Conservation (phyloP, 2,113 vertebrate species). For the Hystrix brachyura region DNA sequence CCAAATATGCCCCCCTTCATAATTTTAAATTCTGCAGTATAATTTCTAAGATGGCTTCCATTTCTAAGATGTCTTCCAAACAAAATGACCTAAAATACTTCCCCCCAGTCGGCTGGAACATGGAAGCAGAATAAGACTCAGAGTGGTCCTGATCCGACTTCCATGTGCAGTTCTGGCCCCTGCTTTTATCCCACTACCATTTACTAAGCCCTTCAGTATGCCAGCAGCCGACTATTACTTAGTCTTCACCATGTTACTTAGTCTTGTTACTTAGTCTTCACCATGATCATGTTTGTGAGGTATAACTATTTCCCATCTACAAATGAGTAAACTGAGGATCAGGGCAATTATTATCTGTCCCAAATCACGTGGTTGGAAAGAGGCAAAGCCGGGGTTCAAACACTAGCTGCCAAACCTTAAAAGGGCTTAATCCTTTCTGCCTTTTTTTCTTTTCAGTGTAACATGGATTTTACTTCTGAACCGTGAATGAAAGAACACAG, state of each 20-base stretch:
- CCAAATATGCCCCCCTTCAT: not conserved
- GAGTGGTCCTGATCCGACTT: not conserved
- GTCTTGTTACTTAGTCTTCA: not conserved
- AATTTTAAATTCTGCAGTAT: not conserved
- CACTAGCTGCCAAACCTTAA: not conserved
- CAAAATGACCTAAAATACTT: not conserved
- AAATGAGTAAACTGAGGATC: not conserved
- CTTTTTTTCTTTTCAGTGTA: not conserved
- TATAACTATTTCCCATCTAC: not conserved
- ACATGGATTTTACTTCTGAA: not conserved
- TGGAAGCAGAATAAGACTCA: not conserved
- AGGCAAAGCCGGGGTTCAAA: not conserved
- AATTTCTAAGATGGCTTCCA: not conserved
- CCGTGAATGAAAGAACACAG: not conserved
- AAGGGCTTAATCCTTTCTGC: not conserved
- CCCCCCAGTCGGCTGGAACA: not conserved
- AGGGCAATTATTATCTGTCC: not conserved
- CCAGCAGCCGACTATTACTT: too few relatives aligned
- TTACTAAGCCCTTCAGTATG: not conserved
- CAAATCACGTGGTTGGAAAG: not conserved
- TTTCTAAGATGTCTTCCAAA: constrained; percentile 32
- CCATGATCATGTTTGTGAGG: fast-evolving
- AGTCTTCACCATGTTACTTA: not conserved
- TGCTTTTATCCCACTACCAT: not conserved
- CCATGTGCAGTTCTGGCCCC: not conserved